These are phyloP conservation scores for Oceanodroma leucorhoa DNA, from an alignment of 2,797 vertebrate genomes.

Conservation along the genomic window DNA sequence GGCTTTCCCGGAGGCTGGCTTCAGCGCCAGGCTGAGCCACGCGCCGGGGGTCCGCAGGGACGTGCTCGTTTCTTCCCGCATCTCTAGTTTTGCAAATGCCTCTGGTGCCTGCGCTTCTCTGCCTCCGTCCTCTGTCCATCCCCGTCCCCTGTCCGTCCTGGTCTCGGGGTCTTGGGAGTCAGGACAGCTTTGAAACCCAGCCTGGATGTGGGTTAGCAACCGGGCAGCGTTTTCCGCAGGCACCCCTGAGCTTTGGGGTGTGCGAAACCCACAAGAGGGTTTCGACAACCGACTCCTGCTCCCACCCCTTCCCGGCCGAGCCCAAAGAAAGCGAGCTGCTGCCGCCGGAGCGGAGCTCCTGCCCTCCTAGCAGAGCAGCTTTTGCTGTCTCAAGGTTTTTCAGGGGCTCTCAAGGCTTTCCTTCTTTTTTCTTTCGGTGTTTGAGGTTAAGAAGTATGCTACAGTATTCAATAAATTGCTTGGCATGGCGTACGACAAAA, in stretches of 20 bases:
- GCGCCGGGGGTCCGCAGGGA: background rate
- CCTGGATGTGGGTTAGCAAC: fast-evolving
- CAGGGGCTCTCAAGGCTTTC: constrained; percentile 13
- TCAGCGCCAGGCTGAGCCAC: fast-evolving
- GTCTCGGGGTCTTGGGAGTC: background rate
- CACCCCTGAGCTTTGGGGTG: background rate
- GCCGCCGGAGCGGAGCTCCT: background rate
- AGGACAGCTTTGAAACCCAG: background rate
- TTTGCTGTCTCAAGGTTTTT: constrained; percentile 38
- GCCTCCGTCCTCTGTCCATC: background rate
- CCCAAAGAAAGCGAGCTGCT: background rate
- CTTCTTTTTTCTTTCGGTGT: background rate
- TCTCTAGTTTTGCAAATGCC: background rate
- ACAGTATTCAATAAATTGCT: constrained; percentile 74
- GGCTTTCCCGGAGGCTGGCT: fast-evolving
- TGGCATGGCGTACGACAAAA: constrained; percentile 71
- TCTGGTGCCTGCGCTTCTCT: fast-evolving
- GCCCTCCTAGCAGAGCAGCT: background rate
- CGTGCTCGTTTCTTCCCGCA: fast-evolving
- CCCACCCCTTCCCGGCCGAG: background rate
- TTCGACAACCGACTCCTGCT: background rate
- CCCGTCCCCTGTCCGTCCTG: background rate
- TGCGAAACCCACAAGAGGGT: background rate
- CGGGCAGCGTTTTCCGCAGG: fast-evolving
- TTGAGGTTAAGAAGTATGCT: constrained; percentile 70